Evolutionary conservation across 2,888 invertebrate genomes (phyloP).

Genomic region (Nemapogon koenigi): DNA sequence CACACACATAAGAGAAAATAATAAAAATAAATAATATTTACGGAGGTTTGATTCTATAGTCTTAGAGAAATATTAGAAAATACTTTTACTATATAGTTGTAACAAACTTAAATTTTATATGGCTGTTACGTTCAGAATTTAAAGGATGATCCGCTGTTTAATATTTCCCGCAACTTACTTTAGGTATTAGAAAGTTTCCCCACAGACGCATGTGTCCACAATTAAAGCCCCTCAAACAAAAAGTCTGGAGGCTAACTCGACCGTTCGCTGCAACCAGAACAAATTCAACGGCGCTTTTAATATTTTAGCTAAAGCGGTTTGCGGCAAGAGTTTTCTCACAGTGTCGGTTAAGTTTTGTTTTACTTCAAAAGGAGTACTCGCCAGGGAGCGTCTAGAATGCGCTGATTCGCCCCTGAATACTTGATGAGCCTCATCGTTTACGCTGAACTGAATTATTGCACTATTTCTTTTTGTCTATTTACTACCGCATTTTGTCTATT

Average conservation of each 20-base stretch:
- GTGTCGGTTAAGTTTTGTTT: constrained; percentile 44
- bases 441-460: too few species aligned
- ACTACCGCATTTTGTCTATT: too few species aligned
- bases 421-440: too few species aligned
- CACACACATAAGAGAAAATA: too few species aligned
- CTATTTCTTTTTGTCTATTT: too few species aligned
- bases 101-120: too few species aligned
- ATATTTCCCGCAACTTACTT: constrained; percentile 31
- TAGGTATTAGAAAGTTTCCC: constrained; percentile 20
- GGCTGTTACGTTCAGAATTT: too few species aligned
- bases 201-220: constrained; percentile 38
- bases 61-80: too few species aligned
- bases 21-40: too few species aligned
- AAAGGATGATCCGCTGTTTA: too few species aligned
- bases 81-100: too few species aligned
- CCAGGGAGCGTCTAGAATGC: constrained; percentile 24
- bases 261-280: constrained; percentile 22
- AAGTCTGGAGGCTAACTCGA: constrained; percentile 24
- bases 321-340: constrained; percentile 43
- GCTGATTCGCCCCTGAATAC: constrained; percentile 32
- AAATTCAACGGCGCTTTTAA: constrained; percentile 52
- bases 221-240: constrained; percentile 45
- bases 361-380: constrained; percentile 21
- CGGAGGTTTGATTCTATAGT: too few species aligned
- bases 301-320: constrained; percentile 56